Evolutionary conservation across 2,113 vertebrate species (phyloP).

Genomic region (Cervus canadensis): DNA sequence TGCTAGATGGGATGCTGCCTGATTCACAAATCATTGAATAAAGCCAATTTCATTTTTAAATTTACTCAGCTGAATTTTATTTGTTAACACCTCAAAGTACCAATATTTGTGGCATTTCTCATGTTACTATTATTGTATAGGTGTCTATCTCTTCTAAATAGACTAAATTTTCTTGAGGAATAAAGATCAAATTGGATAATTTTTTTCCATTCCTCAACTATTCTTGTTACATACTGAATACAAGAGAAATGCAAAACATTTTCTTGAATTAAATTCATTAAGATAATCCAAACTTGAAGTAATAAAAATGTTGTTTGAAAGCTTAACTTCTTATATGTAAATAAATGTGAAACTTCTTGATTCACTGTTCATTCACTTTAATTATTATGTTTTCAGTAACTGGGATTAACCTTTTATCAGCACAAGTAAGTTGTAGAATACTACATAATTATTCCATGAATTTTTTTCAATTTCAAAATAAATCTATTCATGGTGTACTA

Average conservation of each 20-base stretch:
- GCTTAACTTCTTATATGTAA: neutral
- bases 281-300: neutral
- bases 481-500: neutral
- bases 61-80: neutral
- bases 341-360: neutral
- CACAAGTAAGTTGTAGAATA: neutral
- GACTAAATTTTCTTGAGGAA: neutral
- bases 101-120: neutral
- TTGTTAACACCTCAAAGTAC: neutral
- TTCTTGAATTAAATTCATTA: neutral
- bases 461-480: neutral
- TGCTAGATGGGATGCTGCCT: neutral
- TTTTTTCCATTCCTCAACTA: neutral
- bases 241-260: neutral
- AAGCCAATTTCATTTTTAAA: neutral
- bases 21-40: neutral
- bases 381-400: slow-evolving; percentile 27
- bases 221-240: neutral
- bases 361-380: neutral
- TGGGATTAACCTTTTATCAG: neutral
- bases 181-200: neutral
- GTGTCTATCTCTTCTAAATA: neutral
- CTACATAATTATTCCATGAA: neutral
- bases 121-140: neutral
- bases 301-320: neutral